Percentiles rank a stretch among this genome's conserved stretches.
These are phyloP conservation scores for Trichopria drosophilae DNA, from an alignment of 2,888 invertebrate species.

Conservation along the genomic window DNA sequence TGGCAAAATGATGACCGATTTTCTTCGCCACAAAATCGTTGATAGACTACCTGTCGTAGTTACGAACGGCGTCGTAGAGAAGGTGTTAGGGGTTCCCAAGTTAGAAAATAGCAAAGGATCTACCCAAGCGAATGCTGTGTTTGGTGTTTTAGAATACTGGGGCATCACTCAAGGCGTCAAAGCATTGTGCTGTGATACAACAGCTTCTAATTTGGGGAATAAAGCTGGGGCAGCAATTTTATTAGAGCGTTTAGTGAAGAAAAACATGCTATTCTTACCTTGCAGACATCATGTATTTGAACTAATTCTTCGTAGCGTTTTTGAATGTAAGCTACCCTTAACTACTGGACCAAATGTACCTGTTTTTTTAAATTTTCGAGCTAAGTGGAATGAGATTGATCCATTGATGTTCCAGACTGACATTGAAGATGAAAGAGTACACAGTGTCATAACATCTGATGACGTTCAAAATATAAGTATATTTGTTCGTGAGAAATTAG, in stretches of 20 bases:
- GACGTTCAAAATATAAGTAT: too few species aligned
- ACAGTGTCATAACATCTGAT: too few species aligned
- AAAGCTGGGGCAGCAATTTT: too few species aligned
- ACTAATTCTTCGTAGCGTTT: conserved; percentile 25
- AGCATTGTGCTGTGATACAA: conserved; percentile 43
- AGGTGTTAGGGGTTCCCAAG: conserved; percentile 34
- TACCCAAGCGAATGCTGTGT: conserved; percentile 27
- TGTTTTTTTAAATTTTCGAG: conserved; percentile 25
- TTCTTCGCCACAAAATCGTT: conserved; percentile 19
- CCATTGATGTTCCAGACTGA: too few species aligned
- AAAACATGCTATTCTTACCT: too few species aligned
- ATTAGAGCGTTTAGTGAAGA: too few species aligned
- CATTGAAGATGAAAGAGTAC: too few species aligned
- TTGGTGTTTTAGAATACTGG: conserved; percentile 31
- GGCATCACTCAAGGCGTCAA: conserved; percentile 28
- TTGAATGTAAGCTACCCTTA: too few species aligned
- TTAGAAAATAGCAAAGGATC: conserved; percentile 27
- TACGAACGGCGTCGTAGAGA: conserved; percentile 27
- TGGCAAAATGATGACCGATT: conserved; percentile 35
- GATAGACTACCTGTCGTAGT: conserved; percentile 36
- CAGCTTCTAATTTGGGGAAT: conserved; percentile 41
- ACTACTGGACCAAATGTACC: too few species aligned
- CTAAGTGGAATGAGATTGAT: conserved; percentile 23
- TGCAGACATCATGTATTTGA: too few species aligned
- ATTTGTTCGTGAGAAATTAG: too few species aligned